A percentile compares a stretch with the other conserved stretches of the same genome.
phyloP scores from a whole-genome alignment of 2,797 vertebrate species.

The Acanthurus tractus region DNA sequence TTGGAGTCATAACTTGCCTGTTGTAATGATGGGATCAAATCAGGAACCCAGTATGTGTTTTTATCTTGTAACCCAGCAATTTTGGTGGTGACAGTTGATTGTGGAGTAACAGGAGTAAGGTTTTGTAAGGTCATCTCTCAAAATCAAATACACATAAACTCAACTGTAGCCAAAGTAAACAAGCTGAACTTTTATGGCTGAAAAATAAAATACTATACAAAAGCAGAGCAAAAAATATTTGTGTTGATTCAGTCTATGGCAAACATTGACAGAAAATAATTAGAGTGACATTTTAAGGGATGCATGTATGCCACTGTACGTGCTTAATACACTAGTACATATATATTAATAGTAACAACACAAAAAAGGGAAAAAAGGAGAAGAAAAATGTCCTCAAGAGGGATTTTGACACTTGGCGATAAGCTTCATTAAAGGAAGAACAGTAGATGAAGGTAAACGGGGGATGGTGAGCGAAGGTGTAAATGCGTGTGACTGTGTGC shows the following conservation, averaged over 20 bases:
- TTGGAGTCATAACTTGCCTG: background rate
- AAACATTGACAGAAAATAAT: constrained; percentile 18
- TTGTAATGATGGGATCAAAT: background rate
- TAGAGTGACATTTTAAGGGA: constrained; percentile 8
- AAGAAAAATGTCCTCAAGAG: background rate
- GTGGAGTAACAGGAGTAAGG: background rate
- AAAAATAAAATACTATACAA: background rate
- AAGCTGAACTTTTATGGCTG: too few relatives aligned
- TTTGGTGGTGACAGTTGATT: background rate
- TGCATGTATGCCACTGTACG: background rate
- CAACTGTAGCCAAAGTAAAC: background rate
- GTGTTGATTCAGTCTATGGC: background rate
- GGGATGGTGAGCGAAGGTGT: constrained; percentile 33
- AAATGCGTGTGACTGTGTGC: constrained; percentile 4
- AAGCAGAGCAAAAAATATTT: background rate
- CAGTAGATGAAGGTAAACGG: constrained; percentile 29
- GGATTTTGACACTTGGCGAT: constrained; percentile 21
- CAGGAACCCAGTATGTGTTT: background rate
- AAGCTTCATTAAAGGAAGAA: constrained; percentile 36
- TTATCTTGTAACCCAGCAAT: background rate
- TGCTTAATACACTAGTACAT: background rate
- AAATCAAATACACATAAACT: background rate
- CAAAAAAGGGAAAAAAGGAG: background rate
- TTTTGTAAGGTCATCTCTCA: background rate
- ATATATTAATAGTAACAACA: background rate